These are phyloP conservation scores for Meloidogyne chitwoodi DNA, from an alignment of 1,140 invertebrate genomes.

Conservation along the genomic window DNA sequence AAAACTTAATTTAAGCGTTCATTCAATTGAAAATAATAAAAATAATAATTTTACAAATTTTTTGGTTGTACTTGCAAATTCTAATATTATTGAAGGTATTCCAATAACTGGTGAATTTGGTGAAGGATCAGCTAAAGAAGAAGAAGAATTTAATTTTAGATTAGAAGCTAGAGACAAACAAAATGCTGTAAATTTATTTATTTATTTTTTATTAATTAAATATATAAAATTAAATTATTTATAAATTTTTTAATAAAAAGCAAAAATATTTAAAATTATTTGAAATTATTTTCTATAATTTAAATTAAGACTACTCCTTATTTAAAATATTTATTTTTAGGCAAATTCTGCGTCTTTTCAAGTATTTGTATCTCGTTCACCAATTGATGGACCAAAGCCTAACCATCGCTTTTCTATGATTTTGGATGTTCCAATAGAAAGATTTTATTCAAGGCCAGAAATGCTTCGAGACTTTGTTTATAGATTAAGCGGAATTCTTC, in stretches of 20 bases:
- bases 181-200: conserved; percentile 9
- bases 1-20: conserved; percentile 2
- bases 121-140: not conserved
- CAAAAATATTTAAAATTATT: too few species aligned
- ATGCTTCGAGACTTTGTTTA: conserved; percentile 30
- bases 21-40: conserved; percentile 17
- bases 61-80: conserved; percentile 7
- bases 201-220: not conserved
- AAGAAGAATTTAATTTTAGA: conserved; percentile 20
- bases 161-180: conserved; percentile 20
- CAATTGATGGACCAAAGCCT: conserved; percentile 2
- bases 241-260: too few species aligned
- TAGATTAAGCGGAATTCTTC: conserved; percentile 16
- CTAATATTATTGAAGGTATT: conserved; percentile 16
- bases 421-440: conserved; percentile 15
- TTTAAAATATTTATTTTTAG: conserved; percentile 13
- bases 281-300: too few species aligned
- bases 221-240: not conserved
- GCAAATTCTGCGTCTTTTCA: conserved; percentile 25
- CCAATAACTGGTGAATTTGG: not conserved
- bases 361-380: conserved; percentile 14
- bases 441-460: conserved; percentile 14
- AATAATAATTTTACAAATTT: conserved; percentile 7
- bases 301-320: too few species aligned
- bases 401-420: conserved; percentile 21